Percentiles rank a stretch among this genome's conserved stretches.
Conservation (phyloP, 2,888 invertebrate genomes). For the Chaitophorus viminalis region DNA sequence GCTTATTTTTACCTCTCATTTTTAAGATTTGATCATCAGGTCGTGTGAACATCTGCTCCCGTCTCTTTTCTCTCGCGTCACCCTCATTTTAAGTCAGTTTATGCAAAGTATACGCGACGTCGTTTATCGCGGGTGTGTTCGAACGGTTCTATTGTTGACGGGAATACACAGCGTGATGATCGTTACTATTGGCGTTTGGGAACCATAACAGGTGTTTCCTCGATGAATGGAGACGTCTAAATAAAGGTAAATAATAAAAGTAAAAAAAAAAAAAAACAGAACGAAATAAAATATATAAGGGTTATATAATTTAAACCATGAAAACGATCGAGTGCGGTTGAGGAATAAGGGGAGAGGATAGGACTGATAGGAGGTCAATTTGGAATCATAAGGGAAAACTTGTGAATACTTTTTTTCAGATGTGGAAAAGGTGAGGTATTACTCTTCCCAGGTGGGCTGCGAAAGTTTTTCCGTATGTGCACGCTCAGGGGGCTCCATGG, state of each 20-base stretch:
- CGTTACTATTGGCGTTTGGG: conserved; percentile 23
- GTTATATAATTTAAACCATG: not conserved
- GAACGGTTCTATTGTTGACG: conserved; percentile 31
- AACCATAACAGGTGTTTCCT: conserved; percentile 37
- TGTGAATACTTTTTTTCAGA: not conserved
- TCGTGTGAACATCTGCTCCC: conserved; percentile 13
- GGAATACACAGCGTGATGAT: not conserved
- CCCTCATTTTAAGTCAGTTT: not conserved
- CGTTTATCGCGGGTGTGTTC: conserved; percentile 17
- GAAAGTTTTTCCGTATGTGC: conserved; percentile 30
- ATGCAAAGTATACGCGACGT: not conserved
- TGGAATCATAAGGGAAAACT: conserved; percentile 10
- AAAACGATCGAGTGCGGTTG: not conserved
- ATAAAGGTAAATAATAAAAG: conserved; percentile 34
- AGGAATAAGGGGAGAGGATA: not conserved
- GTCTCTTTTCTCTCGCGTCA: not conserved
- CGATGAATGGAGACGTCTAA: conserved; percentile 46
- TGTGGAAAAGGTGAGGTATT: not conserved
- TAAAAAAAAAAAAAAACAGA: not conserved
- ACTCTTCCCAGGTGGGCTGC: conserved; percentile 11
- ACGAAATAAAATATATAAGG: conserved; percentile 32
- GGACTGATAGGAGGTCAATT: not conserved
- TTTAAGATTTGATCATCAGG: too few relatives aligned
- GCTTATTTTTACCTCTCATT: too few relatives aligned
- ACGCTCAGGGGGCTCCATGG: conserved; percentile 8